phyloP scores from a whole-genome alignment of 1,140 invertebrate genomes.

The Eriosoma lanigerum region DNA sequence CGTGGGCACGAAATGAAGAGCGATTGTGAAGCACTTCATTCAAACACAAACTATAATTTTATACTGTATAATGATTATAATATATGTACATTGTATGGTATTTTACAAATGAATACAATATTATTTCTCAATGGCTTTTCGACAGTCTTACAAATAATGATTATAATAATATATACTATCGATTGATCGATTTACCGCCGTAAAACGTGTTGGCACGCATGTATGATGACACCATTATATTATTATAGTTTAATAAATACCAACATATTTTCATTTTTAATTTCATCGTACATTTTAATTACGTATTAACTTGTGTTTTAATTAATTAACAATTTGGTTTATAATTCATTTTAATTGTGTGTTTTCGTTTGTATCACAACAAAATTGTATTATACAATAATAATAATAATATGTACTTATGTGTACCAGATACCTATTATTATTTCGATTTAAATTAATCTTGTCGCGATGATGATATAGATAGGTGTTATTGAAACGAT shows the following conservation, averaged over 20 bases:
- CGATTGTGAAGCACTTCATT: constrained; percentile 32
- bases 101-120: constrained; percentile 6
- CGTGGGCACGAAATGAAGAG: constrained; percentile 19
- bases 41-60: not conserved
- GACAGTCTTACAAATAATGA: not conserved
- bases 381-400: too few species aligned
- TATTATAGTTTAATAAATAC: not conserved
- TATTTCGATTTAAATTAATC: too few species aligned
- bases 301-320: not conserved
- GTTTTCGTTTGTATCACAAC: too few species aligned
- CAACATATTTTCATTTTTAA: not conserved
- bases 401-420: too few species aligned
- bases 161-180: not conserved
- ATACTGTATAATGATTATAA: not conserved
- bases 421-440: too few species aligned
- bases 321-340: too few species aligned
- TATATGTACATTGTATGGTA: not conserved
- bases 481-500: too few species aligned
- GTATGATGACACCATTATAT: too few species aligned
- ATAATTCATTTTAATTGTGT: too few species aligned
- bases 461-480: too few species aligned
- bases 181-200: too few species aligned
- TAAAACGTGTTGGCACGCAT: too few species aligned
- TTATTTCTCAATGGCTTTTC: constrained; percentile 14
- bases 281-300: not conserved